Percentiles rank a stretch among this genome's conserved stretches.
Conservation (phyloP, 2,113 vertebrate species). For the Setophaga coronata region DNA sequence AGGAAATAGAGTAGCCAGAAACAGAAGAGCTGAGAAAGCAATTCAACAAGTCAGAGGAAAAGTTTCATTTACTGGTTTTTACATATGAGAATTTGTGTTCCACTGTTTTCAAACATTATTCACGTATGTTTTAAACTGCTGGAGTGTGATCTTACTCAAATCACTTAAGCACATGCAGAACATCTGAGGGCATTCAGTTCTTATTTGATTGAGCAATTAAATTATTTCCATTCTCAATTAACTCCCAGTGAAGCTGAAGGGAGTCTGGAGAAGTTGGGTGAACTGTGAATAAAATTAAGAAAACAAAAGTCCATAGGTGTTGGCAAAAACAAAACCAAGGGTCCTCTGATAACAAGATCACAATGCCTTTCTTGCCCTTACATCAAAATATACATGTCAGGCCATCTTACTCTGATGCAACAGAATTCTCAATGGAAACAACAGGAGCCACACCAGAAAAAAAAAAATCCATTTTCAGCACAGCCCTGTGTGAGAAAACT, state of each 20-base stretch:
- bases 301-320: not conserved
- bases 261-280: not conserved
- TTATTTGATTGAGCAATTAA: not conserved
- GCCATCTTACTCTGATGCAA: not conserved
- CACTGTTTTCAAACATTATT: not conserved
- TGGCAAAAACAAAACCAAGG: not conserved
- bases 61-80: not conserved
- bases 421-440: not conserved
- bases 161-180: not conserved
- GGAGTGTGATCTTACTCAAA: not conserved
- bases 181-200: not conserved
- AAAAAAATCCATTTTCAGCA: not conserved
- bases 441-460: not conserved
- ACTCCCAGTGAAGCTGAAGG: not conserved
- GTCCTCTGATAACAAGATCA: not conserved
- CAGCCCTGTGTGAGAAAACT: not conserved
- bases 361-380: not conserved
- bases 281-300: not conserved
- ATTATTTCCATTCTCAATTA: not conserved
- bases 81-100: not conserved
- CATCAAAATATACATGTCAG: not conserved
- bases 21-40: not conserved
- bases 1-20: not conserved
- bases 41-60: not conserved
- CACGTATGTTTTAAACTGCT: not conserved